Conservation (phyloP, 2,113 vertebrate species). For the Baryphthengus martii region DNA sequence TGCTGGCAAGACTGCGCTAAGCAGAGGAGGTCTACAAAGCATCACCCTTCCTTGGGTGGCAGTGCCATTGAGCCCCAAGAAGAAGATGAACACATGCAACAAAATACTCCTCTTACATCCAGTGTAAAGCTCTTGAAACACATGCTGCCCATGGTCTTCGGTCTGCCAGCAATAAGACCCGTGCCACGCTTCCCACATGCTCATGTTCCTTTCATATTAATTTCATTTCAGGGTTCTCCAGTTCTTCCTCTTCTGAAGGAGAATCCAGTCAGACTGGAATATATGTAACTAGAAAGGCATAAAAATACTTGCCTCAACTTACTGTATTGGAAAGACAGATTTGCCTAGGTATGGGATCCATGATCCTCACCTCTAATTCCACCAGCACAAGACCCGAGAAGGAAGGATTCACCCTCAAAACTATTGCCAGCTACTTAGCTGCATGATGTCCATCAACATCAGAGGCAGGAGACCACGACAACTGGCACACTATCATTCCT, state of each 20-base stretch:
- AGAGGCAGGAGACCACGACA: background rate
- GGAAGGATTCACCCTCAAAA: background rate
- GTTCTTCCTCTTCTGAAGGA: background rate
- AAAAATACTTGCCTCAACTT: background rate
- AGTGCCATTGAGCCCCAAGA: background rate
- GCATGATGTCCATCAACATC: background rate
- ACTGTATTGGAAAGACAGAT: background rate
- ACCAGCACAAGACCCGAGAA: background rate
- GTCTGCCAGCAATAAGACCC: background rate
- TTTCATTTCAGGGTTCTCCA: background rate
- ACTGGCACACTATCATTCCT: background rate
- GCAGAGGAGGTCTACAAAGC: background rate
- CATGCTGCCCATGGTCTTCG: fast-evolving
- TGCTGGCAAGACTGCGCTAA: background rate
- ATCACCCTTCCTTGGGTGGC: background rate
- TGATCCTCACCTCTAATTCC: background rate
- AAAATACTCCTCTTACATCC: background rate
- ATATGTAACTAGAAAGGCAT: background rate
- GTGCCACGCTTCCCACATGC: background rate
- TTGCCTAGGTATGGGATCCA: background rate
- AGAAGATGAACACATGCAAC: background rate
- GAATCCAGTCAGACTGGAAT: background rate
- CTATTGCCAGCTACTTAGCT: background rate
- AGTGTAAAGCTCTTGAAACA: background rate
- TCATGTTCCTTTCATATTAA: background rate